Conservation (phyloP, 2,113 vertebrate species). For the Barbus barbus region DNA sequence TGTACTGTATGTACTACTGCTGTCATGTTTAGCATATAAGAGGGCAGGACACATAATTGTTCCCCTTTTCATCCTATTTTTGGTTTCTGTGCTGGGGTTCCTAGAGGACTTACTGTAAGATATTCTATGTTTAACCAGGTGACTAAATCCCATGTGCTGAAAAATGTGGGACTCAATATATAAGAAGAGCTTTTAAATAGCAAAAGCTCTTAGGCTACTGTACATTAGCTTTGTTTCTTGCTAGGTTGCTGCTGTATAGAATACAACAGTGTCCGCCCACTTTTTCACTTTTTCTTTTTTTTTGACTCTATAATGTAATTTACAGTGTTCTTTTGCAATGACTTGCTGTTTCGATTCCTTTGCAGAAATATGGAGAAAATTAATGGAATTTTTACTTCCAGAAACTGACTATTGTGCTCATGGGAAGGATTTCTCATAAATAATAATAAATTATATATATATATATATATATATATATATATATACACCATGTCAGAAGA, state of each 20-base stretch:
- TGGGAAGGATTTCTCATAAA: background rate
- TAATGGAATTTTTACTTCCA: background rate
- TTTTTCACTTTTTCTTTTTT: background rate
- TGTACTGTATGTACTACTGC: slow-evolving; percentile 54
- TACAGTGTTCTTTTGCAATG: background rate
- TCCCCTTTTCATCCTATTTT: background rate
- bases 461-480: too few species aligned
- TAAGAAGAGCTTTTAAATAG: background rate
- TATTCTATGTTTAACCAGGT: background rate
- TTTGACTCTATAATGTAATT: background rate
- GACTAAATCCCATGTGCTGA: slow-evolving; percentile 2
- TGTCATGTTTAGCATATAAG: slow-evolving; percentile 67
- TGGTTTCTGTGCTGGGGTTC: slow-evolving; percentile 3
- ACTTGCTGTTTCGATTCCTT: background rate
- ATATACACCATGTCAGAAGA: background rate
- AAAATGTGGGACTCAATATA: background rate
- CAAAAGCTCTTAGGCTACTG: background rate
- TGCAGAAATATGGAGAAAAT: background rate
- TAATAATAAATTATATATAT: too few species aligned
- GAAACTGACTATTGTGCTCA: background rate
- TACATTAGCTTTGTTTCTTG: background rate
- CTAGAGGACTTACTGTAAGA: too few species aligned
- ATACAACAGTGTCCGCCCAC: background rate
- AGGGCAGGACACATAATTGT: slow-evolving; percentile 28
- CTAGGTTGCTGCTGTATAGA: background rate